phyloP scores from a whole-genome alignment of 2,888 invertebrate species.

The Argyra leucocephala region DNA sequence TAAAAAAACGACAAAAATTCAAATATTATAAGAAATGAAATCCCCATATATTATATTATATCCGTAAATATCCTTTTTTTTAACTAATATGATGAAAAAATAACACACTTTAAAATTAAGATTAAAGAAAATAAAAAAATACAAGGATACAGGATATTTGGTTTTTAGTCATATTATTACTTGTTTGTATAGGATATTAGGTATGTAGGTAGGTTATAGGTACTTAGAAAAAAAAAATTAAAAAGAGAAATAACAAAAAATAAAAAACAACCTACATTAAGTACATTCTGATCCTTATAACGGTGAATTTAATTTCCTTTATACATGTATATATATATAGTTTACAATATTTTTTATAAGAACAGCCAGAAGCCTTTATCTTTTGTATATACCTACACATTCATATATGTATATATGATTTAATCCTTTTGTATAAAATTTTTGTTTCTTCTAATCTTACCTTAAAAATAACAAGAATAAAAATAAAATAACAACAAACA shows the following conservation, averaged over 20 bases:
- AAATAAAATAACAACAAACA: too few relatives aligned
- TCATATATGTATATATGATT: neutral
- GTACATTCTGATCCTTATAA: neutral
- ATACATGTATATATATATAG: neutral
- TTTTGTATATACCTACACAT: neutral
- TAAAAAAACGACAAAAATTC: too few relatives aligned
- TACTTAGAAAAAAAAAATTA: neutral
- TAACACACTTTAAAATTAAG: neutral
- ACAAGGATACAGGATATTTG: neutral
- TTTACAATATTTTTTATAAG: neutral
- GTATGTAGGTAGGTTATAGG: neutral
- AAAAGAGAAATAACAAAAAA: neutral
- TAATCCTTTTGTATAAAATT: neutral
- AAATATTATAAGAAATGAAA: neutral
- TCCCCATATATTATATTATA: neutral
- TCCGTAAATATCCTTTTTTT: neutral
- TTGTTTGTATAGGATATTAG: neutral
- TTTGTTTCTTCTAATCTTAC: neutral
- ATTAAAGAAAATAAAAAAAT: neutral
- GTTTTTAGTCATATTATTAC: neutral
- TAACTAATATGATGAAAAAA: neutral
- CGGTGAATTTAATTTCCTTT: slow-evolving; percentile 3
- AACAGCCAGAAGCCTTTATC: slow-evolving; percentile 3
- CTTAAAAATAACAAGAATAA: too few relatives aligned
- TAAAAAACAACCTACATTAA: neutral